Evolutionary conservation across 1,140 invertebrate species (phyloP), one percentile per base, ranked within the genome.

Genomic region (Bombus difficillimus): DNA sequence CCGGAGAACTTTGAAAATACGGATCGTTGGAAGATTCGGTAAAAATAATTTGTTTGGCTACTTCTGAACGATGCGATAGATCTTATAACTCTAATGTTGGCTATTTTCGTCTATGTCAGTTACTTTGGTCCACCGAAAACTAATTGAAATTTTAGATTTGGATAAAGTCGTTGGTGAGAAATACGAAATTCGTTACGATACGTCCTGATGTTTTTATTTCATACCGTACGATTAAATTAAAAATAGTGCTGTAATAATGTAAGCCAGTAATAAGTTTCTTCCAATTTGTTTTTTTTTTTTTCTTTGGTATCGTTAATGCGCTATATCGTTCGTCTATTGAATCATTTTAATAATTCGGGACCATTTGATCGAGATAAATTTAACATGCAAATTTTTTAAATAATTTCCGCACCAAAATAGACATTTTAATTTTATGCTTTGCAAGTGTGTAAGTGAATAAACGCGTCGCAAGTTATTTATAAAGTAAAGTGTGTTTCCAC

Each of bases 401-500:
- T 43, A 62, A 64, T n/a, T 66, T 25, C 4, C 0, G 9, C 25
- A 8, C n/a, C 32, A 22, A 8, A 47, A 66, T 83, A 62, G 47
- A 75, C n/a, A 66, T 75, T 75, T 34, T 53, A 76, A 83, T 83
- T 76, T 53, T 39, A 53, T 25, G 25, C 72, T 53, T 76, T 83
- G 57, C 43, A 83, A 66, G 37, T 53, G 41, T 53, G 47, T 76
- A 59, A 25, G 59, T 76, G 15, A 41, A 76, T 83, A 83, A 83
- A 37, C 43, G 59, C 81, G 81, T 66, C 34, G 41, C 57, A 37
- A 66, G 81, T 83, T 83, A 83, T 83, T 83, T 83, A 83, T 83
- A 83, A 66, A 69, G 43, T 68, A 71, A 81, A 66, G 57, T 66
- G 41, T 77, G 43, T 69, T 69, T 77, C 41, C 37, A 83, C 47